phyloP scores from a whole-genome alignment of 1,140 invertebrate genomes.

The Bilobella aurantiaca region DNA sequence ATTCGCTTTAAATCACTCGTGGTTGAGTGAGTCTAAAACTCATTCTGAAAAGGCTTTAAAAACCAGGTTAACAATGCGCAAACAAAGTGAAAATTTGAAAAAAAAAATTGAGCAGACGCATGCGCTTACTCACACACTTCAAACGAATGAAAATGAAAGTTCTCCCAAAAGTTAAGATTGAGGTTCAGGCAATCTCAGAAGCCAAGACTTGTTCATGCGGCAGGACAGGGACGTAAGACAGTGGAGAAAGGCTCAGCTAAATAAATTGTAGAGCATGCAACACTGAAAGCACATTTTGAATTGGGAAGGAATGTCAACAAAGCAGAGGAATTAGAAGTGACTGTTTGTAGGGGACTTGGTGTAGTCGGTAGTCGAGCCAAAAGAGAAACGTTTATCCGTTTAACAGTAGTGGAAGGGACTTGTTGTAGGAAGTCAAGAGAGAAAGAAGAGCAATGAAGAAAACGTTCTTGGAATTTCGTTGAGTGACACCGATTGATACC shows the following conservation, averaged over 20 bases:
- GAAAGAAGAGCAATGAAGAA: no score
- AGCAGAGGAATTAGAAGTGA: background rate
- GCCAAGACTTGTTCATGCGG: background rate
- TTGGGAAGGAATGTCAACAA: slow-evolving; percentile 3
- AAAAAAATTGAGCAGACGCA: background rate
- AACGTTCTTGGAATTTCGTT: no score
- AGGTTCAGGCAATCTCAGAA: background rate
- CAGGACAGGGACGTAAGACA: background rate
- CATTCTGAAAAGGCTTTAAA: no score
- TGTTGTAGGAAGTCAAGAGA: no score
- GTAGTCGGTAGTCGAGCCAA: background rate
- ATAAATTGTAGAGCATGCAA: slow-evolving; percentile 25
- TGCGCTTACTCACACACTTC: background rate
- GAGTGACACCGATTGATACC: no score
- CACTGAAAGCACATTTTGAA: slow-evolving; percentile 30
- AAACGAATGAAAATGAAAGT: no score
- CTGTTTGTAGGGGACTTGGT: slow-evolving; percentile 5
- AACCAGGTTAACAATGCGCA: no score
- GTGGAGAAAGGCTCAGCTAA: background rate
- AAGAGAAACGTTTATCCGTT: no score
- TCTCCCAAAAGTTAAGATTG: background rate
- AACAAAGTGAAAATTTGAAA: no score
- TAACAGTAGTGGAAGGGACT: no score
- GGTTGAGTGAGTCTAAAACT: no score
- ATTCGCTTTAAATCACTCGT: no score